Percentiles rank a stretch among this genome's conserved stretches.
Conservation (phyloP, 2,113 vertebrate genomes). For the Caloenas nicobarica region DNA sequence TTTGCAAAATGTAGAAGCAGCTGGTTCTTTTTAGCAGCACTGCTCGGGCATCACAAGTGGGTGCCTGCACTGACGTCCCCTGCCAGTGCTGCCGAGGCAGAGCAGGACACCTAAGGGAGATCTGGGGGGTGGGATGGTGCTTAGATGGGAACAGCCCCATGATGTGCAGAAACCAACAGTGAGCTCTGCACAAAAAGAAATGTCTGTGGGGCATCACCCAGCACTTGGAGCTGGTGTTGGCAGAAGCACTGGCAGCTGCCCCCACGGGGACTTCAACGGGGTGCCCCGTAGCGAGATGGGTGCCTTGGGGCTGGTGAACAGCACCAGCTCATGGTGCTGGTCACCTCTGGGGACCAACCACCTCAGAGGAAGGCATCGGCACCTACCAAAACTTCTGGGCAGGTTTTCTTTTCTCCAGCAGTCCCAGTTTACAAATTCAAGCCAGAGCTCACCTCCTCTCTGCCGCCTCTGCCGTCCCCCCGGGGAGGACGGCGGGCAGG, state of each 20-base stretch:
- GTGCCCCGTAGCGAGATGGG: fast-evolving
- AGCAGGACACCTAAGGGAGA: background rate
- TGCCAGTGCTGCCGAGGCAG: background rate
- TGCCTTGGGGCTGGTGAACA: background rate
- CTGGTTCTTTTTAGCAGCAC: background rate
- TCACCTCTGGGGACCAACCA: background rate
- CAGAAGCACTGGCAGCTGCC: background rate
- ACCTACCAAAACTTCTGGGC: background rate
- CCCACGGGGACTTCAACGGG: background rate
- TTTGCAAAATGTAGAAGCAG: background rate
- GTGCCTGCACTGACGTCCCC: background rate
- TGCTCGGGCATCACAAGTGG: fast-evolving
- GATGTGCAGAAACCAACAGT: background rate
- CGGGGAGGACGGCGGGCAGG: slow-evolving; percentile 37
- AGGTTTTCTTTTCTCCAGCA: slow-evolving; percentile 40
- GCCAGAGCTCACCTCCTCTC: slow-evolving; percentile 53
- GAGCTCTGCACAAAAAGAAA: background rate
- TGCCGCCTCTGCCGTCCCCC: slow-evolving; percentile 37
- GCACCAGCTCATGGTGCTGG: background rate
- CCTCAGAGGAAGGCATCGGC: fast-evolving
- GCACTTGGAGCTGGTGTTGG: background rate
- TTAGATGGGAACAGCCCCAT: background rate
- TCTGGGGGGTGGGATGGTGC: background rate
- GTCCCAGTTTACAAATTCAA: slow-evolving; percentile 33
- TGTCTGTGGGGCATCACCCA: background rate